Evolutionary conservation across 2,888 invertebrate species (phyloP).

Genomic region (Harpalus rubripes): DNA sequence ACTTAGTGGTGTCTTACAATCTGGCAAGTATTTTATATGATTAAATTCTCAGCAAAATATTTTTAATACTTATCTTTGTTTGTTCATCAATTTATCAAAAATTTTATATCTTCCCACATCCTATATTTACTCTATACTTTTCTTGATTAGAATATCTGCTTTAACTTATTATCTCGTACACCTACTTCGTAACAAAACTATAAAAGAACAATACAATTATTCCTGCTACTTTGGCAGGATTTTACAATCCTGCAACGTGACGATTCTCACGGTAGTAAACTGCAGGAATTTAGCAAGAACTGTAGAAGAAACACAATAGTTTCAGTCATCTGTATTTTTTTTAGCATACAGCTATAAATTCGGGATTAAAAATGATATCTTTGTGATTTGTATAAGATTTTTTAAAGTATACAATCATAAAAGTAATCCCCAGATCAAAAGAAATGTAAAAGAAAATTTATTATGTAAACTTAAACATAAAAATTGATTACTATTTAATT

Average conservation of each 20-base stretch:
- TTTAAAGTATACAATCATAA: no score
- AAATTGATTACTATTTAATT: no score
- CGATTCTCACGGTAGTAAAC: not conserved
- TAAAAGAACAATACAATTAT: constrained; percentile 15
- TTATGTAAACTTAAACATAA: no score
- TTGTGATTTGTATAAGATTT: no score
- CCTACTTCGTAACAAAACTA: constrained; percentile 16
- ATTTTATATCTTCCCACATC: not conserved
- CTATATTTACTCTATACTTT: not conserved
- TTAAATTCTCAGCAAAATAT: not conserved
- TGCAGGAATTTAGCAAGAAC: not conserved
- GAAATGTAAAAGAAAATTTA: no score
- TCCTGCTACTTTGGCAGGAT: constrained; percentile 27
- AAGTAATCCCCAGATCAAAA: no score
- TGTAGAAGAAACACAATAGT: not conserved
- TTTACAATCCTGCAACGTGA: not conserved
- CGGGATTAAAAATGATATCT: no score
- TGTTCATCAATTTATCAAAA: not conserved
- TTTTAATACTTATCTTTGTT: not conserved
- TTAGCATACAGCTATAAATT: no score
- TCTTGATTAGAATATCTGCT: not conserved
- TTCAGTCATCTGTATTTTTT: not conserved
- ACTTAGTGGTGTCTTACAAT: no score
- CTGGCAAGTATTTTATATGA: no score
- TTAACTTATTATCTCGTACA: not conserved